Evolutionary conservation across 2,888 invertebrate genomes (phyloP).

Genomic region (Ditylenchus weischeri): DNA sequence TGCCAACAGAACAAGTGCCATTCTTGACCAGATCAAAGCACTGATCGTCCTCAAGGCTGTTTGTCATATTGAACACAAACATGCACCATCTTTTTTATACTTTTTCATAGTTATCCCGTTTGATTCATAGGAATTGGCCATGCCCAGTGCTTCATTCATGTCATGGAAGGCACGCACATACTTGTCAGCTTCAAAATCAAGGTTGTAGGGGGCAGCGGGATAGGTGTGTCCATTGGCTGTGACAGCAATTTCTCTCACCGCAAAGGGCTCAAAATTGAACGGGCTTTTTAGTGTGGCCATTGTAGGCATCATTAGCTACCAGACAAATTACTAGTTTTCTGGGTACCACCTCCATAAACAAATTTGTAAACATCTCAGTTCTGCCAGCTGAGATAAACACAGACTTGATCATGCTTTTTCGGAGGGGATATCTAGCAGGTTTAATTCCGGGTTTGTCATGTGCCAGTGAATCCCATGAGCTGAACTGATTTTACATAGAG

Average conservation of each 20-base stretch:
- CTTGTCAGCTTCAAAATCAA: too few species aligned
- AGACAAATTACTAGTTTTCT: too few species aligned
- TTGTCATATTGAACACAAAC: too few species aligned
- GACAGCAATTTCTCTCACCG: neutral
- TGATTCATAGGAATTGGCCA: too few species aligned
- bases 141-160: too few species aligned
- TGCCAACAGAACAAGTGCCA: too few species aligned
- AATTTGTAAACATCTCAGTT: conserved; percentile 9
- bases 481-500: neutral
- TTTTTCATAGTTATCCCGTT: too few species aligned
- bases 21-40: too few species aligned
- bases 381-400: conserved; percentile 15
- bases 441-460: conserved; percentile 11
- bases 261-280: neutral
- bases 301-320: too few species aligned
- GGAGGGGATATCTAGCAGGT: conserved; percentile 14
- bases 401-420: conserved; percentile 21
- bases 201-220: neutral
- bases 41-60: too few species aligned
- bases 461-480: conserved; percentile 17
- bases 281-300: neutral
- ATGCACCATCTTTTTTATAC: too few species aligned
- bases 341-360: conserved; percentile 17
- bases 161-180: too few species aligned
- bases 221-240: neutral